Conservation (phyloP, 1,140 invertebrate species). For the Drosophila guanche region DNA sequence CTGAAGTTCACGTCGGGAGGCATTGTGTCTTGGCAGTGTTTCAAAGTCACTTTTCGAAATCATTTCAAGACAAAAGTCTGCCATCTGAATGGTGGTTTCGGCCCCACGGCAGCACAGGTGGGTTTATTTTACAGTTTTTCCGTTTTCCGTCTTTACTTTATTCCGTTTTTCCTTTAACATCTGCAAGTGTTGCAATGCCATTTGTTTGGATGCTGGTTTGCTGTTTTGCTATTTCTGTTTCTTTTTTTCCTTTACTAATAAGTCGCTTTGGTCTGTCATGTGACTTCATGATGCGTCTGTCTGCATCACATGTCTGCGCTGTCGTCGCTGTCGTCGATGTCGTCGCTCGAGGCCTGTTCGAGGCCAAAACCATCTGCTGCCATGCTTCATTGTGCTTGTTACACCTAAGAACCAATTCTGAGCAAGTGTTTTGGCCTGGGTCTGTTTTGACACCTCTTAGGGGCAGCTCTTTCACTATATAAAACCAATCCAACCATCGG, state of each 20-base stretch:
- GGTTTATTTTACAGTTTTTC: conserved; percentile 27
- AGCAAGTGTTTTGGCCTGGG: conserved; percentile 2
- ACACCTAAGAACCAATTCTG: conserved; percentile 12
- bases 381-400: conserved; percentile 27
- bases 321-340: conserved; percentile 22
- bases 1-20: too few relatives aligned
- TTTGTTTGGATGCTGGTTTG: conserved; percentile 44
- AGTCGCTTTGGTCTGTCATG: conserved; percentile 55
- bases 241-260: conserved; percentile 52
- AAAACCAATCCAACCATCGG: neutral
- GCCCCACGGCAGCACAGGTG: conserved; percentile 45
- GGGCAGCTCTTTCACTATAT: conserved; percentile 3
- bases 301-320: conserved; percentile 53
- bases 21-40: conserved; percentile 22
- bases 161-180: conserved; percentile 35
- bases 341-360: conserved; percentile 27
- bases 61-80: conserved; percentile 56
- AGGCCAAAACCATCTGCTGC: conserved; percentile 56
- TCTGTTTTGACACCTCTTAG: neutral
- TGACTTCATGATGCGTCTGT: conserved; percentile 52
- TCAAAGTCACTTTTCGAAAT: conserved; percentile 61
- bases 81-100: conserved; percentile 45
- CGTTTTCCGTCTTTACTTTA: conserved; percentile 14
- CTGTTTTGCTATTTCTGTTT: conserved; percentile 34
- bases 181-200: conserved; percentile 70